Percentiles rank a stretch among this genome's conserved stretches.
Conservation (phyloP, 2,797 vertebrate genomes). For the Bovichtus variegatus region DNA sequence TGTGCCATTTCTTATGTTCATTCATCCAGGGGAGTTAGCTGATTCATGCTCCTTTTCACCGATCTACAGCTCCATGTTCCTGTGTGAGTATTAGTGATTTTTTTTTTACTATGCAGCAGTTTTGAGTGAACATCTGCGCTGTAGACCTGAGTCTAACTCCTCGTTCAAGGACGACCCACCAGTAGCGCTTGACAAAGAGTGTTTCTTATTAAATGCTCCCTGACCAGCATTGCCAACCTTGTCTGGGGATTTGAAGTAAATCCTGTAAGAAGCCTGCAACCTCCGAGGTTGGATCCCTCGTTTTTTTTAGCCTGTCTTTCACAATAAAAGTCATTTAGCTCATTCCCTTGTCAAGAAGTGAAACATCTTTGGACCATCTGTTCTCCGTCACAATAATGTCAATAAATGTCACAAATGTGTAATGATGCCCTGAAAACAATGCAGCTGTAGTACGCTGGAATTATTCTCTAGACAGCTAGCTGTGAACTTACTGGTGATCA, state of each 20-base stretch:
- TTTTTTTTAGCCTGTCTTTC: slow-evolving; percentile 30
- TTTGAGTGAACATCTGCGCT: slow-evolving; percentile 30
- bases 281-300: slow-evolving; percentile 12
- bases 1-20: slow-evolving; percentile 1
- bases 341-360: neutral
- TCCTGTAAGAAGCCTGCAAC: slow-evolving; percentile 15
- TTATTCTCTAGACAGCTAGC: neutral
- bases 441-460: neutral
- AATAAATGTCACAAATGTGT: neutral
- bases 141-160: neutral
- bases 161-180: slow-evolving; percentile 43
- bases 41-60: slow-evolving; percentile 11
- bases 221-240: slow-evolving; percentile 10
- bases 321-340: slow-evolving; percentile 13
- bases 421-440: neutral
- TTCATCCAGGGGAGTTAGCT: slow-evolving; percentile 17
- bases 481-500: neutral
- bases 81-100: neutral
- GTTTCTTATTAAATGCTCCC: slow-evolving; percentile 37
- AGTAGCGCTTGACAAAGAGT: neutral
- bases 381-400: slow-evolving; percentile 2
- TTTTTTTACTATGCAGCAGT: neutral
- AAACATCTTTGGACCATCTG: slow-evolving; percentile 13
- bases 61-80: neutral
- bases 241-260: slow-evolving; percentile 27